Base-by-base conservation (phyloP, 1,140 invertebrate species). In the Trichomalopsis sarcophagae region DNA sequence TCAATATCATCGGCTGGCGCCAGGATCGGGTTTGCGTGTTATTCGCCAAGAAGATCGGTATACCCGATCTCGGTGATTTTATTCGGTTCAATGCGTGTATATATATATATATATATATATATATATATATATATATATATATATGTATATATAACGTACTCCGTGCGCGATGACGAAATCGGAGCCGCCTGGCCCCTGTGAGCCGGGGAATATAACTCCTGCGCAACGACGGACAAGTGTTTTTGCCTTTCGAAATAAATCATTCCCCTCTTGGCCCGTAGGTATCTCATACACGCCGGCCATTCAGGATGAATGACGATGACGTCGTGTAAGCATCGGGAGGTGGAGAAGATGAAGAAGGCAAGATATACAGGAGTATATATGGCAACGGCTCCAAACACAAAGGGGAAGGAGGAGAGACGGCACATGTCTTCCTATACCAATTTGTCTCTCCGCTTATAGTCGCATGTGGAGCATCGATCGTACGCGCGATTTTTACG, bases 271-370 rank as follows among this genome's bases (percentile, higher is more conserved):
- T 82, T 27, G 69, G 5, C 3, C 33, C 0, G 13, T 69, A 69
- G 3, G 17, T 10, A 69, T 23, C n/a, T n/a, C 27, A 4, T 69
- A 69, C 68, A 30, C 33, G 14, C 78, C 69, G 36, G 55, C 73
- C 62, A 77, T 83, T 83, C 81, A 55, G 81, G 69, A 84, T 78
- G 75, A 84, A 84, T 78, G 74, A 84, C 82, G 74, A 84, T 84
- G 82, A 84, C 82, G 66, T 84, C 71, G 69, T 80, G 75, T 73
- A 73, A 84, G 82, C 62, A 84, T 69, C 36, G 50, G 78, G 68
- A 78, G 40, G 47, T 36, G 68, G 55, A 81, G 62, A 81, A 77
- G 81, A 83, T 81, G 73, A 84, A 86, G 79, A 78, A 86, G 74
- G 4, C 0, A 47, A 86, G 80, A 84, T 82, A 84, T 82, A 79